A percentile compares a stretch with the other conserved stretches of the same genome.
These are phyloP conservation scores for Elachura formosa DNA, from an alignment of 2,113 vertebrate genomes.

Conservation along the genomic window DNA sequence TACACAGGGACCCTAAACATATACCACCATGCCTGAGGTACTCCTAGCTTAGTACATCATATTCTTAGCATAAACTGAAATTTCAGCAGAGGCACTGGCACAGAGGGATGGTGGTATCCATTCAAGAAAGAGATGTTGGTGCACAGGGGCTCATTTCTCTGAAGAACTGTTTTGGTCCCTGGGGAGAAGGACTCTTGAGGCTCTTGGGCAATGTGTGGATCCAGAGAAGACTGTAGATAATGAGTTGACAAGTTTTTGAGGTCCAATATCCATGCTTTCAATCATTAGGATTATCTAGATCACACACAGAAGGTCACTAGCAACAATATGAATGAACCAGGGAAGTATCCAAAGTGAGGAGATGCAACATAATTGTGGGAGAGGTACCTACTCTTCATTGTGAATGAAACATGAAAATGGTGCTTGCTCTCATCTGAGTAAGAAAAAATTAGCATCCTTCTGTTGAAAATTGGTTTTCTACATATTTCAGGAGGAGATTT, in stretches of 20 bases:
- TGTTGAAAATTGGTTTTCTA: not conserved
- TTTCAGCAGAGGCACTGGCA: not conserved
- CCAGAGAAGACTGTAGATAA: fast-evolving
- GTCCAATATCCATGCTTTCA: not conserved
- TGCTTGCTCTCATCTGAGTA: not conserved
- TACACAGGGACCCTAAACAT: not conserved
- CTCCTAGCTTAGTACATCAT: not conserved
- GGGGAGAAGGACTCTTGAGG: not conserved
- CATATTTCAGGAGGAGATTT: not conserved
- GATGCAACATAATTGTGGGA: not conserved
- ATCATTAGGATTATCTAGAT: not conserved
- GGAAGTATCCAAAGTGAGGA: not conserved
- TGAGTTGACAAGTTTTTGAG: not conserved
- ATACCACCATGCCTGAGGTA: not conserved
- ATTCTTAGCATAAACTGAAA: not conserved
- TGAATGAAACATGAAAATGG: not conserved
- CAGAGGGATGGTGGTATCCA: not conserved
- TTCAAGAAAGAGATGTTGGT: not conserved
- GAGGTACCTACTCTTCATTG: not conserved
- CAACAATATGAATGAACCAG: not conserved
- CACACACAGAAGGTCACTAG: not conserved
- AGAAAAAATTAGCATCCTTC: not conserved
- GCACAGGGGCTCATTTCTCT: not conserved
- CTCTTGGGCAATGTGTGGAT: not conserved
- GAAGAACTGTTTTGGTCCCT: not conserved